Conservation (phyloP, 2,888 invertebrate species). For the Colostygia pectinataria region DNA sequence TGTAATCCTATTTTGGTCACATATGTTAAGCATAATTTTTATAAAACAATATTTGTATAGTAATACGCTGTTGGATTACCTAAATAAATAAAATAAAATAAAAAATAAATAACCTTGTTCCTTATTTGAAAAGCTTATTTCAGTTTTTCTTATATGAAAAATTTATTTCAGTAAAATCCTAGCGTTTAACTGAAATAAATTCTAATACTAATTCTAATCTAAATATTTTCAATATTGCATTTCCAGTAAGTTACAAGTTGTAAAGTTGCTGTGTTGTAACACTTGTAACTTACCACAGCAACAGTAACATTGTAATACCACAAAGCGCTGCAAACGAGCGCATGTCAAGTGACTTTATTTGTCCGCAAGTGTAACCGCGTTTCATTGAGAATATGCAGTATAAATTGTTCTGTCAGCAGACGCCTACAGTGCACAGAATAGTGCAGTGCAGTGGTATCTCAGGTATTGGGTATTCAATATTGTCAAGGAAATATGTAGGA, state of each 20-base stretch:
- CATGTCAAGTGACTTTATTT: constrained; percentile 34
- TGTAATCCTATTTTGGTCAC: too few relatives aligned
- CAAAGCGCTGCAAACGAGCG: constrained; percentile 26
- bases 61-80: too few relatives aligned
- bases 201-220: too few relatives aligned
- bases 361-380: constrained; percentile 31
- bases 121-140: too few relatives aligned
- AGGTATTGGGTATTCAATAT: constrained; percentile 33
- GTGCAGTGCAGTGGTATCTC: constrained; percentile 26
- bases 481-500: constrained; percentile 25
- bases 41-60: too few relatives aligned
- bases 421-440: constrained; percentile 35
- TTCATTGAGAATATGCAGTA: constrained; percentile 27
- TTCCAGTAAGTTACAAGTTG: too few relatives aligned
- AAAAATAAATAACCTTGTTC: too few relatives aligned
- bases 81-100: too few relatives aligned
- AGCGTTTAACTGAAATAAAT: too few relatives aligned
- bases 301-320: constrained; percentile 19
- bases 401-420: constrained; percentile 38
- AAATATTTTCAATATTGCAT: constrained; percentile 6
- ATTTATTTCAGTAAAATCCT: too few relatives aligned
- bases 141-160: too few relatives aligned
- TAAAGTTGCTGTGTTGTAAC: constrained; percentile 7
- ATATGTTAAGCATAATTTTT: too few relatives aligned
- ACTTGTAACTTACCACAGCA: constrained; percentile 10